phyloP scores from a whole-genome alignment of 2,113 vertebrate species.

The Neolamprologus hecqui region DNA sequence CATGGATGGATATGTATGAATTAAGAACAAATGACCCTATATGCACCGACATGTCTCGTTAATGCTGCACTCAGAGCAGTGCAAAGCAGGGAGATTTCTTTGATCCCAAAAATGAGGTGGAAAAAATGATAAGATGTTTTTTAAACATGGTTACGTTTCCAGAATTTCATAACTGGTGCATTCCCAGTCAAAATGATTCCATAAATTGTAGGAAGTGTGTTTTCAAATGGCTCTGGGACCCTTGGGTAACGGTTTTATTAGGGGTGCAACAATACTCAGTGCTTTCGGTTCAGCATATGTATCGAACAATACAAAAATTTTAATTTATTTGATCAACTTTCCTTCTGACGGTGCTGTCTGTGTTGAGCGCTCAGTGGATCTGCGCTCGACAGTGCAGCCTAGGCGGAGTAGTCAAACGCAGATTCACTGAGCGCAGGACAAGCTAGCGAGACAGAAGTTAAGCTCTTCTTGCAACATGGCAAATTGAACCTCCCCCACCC shows the following conservation, averaged over 20 bases:
- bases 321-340: too few species aligned
- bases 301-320: accelerated
- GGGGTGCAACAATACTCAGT: accelerated
- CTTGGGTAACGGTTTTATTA: accelerated
- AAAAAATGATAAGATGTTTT: too few species aligned
- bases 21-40: accelerated
- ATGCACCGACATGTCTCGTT: neutral
- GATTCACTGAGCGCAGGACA: accelerated
- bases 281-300: accelerated
- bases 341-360: accelerated
- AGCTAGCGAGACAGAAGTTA: accelerated
- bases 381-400: too few species aligned
- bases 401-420: accelerated
- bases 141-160: neutral
- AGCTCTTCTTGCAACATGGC: accelerated
- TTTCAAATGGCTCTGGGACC: accelerated
- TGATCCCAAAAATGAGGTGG: too few species aligned
- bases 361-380: too few species aligned
- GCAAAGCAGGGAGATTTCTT: neutral
- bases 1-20: accelerated
- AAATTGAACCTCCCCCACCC: too few species aligned
- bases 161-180: neutral
- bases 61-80: neutral
- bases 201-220: accelerated
- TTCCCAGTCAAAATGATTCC: neutral